Evolutionary conservation across 2,797 vertebrate species (phyloP), one percentile per base, ranked within the genome.

Genomic region (Antennarius maculatus): DNA sequence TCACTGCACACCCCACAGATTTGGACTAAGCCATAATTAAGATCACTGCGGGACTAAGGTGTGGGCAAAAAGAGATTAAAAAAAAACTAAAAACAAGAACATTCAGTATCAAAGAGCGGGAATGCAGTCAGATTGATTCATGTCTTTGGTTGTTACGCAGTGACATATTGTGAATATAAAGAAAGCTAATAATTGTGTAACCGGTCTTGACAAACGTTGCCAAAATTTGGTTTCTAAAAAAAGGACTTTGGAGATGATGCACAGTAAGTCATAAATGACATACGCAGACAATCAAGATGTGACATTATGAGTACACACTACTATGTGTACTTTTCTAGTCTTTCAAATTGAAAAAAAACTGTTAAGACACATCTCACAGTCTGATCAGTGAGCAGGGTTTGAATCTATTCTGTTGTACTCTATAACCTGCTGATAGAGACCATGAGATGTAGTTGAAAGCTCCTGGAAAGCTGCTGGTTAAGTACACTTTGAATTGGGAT

Each of bases 1-100:
- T 27, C 17, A 56, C 17, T 23, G 77, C 61, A 82, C 79, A 81
- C 76, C 54, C 69, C 45, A 31, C 65, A 86, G 85, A 86, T 81
- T 87, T 86, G 75, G 57, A 37, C 69, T 66, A 70, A 74, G 11
- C 73, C 75, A 82, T 56, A 81, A 85, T 74, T 70, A 66, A 67
- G 17, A 69, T 55, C 56, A 51, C 45, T 34, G 34, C 29, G 16
- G 15, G 56, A 76, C 53, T 23, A 68, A 81, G 64, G 62, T 80
- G 74, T 71, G 49, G 65, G 59, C 49, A 69, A 72, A 82, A 77
- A 76, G 71, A 75, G 85, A 92, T 90, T 88, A 87, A 81, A 83
- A 78, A 59, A 61, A 28, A 55, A 34, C 31, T 2, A 2, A 68
- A 76, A 82, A 59, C 64, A 27, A 57, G 71, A 65, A 87, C 81